A percentile compares a stretch with the other conserved stretches of the same genome.
Conservation (phyloP, 1,140 invertebrate genomes). For the Bicyclus anynana region DNA sequence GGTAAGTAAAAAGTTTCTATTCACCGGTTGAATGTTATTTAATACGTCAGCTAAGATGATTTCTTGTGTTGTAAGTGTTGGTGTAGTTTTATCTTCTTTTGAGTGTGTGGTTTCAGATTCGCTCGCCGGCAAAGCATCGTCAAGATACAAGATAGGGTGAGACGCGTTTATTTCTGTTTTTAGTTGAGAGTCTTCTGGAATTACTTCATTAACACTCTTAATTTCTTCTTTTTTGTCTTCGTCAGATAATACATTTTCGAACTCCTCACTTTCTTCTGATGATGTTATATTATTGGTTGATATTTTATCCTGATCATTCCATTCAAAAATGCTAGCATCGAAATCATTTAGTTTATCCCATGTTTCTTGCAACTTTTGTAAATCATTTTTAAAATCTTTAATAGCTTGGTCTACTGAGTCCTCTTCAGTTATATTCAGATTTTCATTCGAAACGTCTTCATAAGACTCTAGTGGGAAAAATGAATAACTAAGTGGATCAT, state of each 20-base stretch:
- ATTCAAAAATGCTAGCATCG: slow-evolving; percentile 25
- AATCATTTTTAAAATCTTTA: slow-evolving; percentile 36
- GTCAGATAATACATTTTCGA: slow-evolving; percentile 16
- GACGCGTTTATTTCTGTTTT: slow-evolving; percentile 10
- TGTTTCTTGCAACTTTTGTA: slow-evolving; percentile 42
- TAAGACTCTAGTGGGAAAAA: neutral
- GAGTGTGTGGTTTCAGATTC: slow-evolving; percentile 14
- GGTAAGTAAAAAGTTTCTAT: neutral
- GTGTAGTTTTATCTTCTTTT: slow-evolving; percentile 5
- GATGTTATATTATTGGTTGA: neutral
- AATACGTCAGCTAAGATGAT: neutral
- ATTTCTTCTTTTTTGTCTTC: slow-evolving; percentile 3
- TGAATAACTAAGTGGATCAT: neutral
- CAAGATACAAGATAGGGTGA: slow-evolving; percentile 32
- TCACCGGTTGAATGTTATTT: neutral
- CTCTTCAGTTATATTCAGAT: slow-evolving; percentile 7
- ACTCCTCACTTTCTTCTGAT: slow-evolving; percentile 34
- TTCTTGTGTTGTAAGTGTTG: neutral
- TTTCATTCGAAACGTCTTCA: neutral
- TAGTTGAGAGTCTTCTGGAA: slow-evolving; percentile 10
- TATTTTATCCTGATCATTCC: slow-evolving; percentile 17
- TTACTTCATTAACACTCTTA: slow-evolving; percentile 16
- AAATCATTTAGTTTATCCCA: slow-evolving; percentile 37
- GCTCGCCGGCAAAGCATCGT: slow-evolving; percentile 36
- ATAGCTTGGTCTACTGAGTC: slow-evolving; percentile 33